Evolutionary conservation across 2,113 vertebrate species (phyloP), one percentile per base, ranked within the genome.

Genomic region (Onychostoma macrolepis): DNA sequence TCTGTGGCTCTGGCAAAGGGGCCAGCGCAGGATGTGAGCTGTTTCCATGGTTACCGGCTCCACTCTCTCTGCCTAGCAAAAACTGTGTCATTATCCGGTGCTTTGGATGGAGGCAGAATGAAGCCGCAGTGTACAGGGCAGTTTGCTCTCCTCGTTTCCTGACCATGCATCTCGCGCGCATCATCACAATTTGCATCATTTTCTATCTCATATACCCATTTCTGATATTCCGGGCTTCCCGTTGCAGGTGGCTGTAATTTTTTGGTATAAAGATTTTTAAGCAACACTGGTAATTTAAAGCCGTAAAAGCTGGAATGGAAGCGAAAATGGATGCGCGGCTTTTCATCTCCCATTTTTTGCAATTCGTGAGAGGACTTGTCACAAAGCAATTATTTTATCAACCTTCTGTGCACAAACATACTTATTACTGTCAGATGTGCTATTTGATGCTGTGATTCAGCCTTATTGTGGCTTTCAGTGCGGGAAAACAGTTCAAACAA

Each of bases 31-130:
- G 94, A 95, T 94, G 92, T 92, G 93, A 94, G 94, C 93, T 93
- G 95, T 96, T 95, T 94, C 95, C 86, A 95, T 95, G 95, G 94
- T 91, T 92, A 96, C 95, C 90, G 67, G 91, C 92, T 93, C 89
- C 50, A 91, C 92, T 95, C 92, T 92, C 91, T 36, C 90, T 92
- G 93, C 93, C 91, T 91, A 88, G 92, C 88, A 94, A 94, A 89
- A 94, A 95, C 92, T 93, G 94, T 95, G 94, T 95, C 94, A 95
- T 96, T 96, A 95, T 95, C 93, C 91, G 90, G 92, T 92, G 93
- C 93, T 93, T 92, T 93, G 89, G 91, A 90, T 90, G 89, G 92
- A 87, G 91, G 92, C 88, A 90, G 90, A 88, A 88, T 41, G 90
- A 80, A 89, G 85, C 84, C 53, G 53, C 84, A 72, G 92, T 89